Evolutionary conservation across 1,140 invertebrate species (phyloP).

Genomic region (Lucilia sericata): DNA sequence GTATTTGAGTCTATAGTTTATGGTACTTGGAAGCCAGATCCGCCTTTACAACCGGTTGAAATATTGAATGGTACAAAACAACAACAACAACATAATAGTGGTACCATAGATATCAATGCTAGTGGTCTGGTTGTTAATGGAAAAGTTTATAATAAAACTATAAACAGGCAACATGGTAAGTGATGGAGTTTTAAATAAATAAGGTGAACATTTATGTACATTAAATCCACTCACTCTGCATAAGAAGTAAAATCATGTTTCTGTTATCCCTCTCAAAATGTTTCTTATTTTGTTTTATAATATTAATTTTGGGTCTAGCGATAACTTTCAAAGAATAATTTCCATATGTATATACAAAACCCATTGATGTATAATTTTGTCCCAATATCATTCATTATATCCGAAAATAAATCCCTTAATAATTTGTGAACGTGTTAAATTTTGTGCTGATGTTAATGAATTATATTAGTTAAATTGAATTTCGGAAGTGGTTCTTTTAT

Average conservation of each 20-base stretch:
- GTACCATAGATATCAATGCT: constrained; percentile 50
- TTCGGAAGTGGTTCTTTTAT: too few relatives aligned
- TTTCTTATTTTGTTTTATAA: background rate
- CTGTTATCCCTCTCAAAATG: too few relatives aligned
- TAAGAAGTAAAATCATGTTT: too few relatives aligned
- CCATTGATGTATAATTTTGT: too few relatives aligned
- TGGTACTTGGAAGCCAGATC: constrained; percentile 63
- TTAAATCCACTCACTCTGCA: background rate
- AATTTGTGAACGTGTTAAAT: too few relatives aligned
- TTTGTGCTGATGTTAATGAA: too few relatives aligned
- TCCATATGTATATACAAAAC: too few relatives aligned
- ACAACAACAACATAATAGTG: constrained; percentile 37
- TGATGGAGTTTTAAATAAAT: constrained; percentile 31
- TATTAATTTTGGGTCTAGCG: too few relatives aligned
- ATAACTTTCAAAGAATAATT: too few relatives aligned
- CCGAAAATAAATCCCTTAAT: too few relatives aligned
- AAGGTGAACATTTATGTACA: constrained; percentile 42
- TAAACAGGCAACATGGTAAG: constrained; percentile 53
- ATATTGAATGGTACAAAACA: constrained; percentile 26
- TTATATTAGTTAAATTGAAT: too few relatives aligned
- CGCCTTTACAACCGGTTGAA: constrained; percentile 51
- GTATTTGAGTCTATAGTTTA: constrained; percentile 57
- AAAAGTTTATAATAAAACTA: constrained; percentile 39
- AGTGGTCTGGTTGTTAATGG: constrained; percentile 59
- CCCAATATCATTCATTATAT: too few relatives aligned